Conservation (phyloP, 2,113 vertebrate genomes). For the Coryphaenoides rupestris region DNA sequence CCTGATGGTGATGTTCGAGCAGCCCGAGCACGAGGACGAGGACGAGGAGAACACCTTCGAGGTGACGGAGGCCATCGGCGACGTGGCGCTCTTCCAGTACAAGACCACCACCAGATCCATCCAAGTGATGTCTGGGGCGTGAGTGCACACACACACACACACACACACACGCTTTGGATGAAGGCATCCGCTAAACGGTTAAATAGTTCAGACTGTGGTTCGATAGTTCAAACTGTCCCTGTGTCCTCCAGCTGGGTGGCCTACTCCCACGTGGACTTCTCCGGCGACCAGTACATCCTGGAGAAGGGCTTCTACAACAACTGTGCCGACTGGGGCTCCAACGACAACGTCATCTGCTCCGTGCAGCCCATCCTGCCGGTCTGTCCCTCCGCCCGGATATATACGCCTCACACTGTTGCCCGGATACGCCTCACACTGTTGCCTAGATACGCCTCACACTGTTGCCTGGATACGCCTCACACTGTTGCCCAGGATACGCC, state of each 20-base stretch:
- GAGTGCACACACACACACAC: too few relatives aligned
- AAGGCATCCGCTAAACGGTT: too few relatives aligned
- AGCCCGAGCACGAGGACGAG: conserved; percentile 69
- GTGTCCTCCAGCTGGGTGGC: conserved; percentile 82
- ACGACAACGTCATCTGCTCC: conserved; percentile 77
- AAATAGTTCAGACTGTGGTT: too few relatives aligned
- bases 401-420: neutral
- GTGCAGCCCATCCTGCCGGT: conserved; percentile 88
- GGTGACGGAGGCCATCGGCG: conserved; percentile 80
- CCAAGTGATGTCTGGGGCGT: conserved; percentile 88
- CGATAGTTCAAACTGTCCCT: neutral
- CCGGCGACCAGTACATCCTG: conserved; percentile 86
- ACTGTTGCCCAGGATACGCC: neutral
- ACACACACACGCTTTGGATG: too few relatives aligned
- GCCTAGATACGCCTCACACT: neutral
- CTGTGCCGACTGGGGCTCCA: conserved; percentile 88
- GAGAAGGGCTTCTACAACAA: conserved; percentile 93
- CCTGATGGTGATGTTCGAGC: conserved; percentile 78
- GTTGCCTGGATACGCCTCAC: neutral
- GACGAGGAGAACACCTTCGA: conserved; percentile 75
- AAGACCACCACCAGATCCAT: conserved; percentile 78
- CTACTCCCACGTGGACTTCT: conserved; percentile 89
- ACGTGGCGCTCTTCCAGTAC: conserved; percentile 78
- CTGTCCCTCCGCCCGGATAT: conserved; percentile 20
- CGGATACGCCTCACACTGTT: neutral